phyloP scores from a whole-genome alignment of 2,113 vertebrate species.

The Onychostruthus taczanowskii region DNA sequence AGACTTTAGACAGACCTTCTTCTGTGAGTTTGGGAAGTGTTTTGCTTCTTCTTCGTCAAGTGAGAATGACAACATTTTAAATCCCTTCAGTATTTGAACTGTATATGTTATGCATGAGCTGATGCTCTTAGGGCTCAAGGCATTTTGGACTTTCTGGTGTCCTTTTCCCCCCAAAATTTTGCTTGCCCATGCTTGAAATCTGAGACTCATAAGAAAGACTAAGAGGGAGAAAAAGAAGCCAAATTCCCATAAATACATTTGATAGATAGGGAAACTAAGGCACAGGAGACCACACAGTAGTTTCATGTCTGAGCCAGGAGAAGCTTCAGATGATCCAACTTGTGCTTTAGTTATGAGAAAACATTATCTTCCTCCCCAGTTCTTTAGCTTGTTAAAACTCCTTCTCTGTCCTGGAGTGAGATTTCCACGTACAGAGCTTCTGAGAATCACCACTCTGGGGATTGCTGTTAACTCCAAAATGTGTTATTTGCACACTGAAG shows the following conservation, averaged over 20 bases:
- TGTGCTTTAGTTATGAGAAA: background rate
- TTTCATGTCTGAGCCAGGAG: background rate
- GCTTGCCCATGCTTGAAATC: background rate
- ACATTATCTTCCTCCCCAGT: background rate
- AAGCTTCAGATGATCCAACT: background rate
- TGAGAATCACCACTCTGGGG: constrained; percentile 6
- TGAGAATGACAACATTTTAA: background rate
- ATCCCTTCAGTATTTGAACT: background rate
- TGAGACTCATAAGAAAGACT: background rate
- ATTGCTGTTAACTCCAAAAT: background rate
- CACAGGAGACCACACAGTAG: background rate
- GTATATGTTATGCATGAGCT: background rate
- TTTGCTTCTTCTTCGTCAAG: background rate
- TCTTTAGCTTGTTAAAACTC: background rate
- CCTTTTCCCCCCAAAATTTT: background rate
- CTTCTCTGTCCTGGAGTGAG: background rate
- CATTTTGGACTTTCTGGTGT: background rate
- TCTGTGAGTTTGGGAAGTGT: background rate
- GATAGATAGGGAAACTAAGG: background rate
- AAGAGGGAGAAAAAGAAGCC: background rate
- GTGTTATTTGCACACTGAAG: constrained; percentile 36
- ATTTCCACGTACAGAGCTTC: background rate
- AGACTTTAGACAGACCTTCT: background rate
- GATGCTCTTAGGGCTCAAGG: background rate
- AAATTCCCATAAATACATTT: background rate